These are phyloP conservation scores for Hydropsyche tenuis DNA, from an alignment of 1,140 invertebrate species.

Conservation along the genomic window DNA sequence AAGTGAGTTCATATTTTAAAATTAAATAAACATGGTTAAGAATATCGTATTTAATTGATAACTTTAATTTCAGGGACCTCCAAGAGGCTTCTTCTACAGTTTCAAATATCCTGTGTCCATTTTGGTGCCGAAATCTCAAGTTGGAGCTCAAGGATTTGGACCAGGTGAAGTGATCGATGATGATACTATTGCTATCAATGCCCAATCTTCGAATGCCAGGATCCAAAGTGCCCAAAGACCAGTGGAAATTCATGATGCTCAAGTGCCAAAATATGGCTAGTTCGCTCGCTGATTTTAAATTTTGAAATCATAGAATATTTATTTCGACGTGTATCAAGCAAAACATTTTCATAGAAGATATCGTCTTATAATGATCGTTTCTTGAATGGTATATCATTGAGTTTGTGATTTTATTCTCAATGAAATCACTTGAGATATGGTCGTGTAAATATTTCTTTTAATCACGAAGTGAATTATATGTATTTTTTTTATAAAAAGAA, in stretches of 20 bases:
- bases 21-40: not conserved
- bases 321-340: slow-evolving; percentile 39
- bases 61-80: slow-evolving; percentile 60
- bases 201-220: slow-evolving; percentile 47
- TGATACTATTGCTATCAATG: slow-evolving; percentile 54
- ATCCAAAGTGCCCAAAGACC: slow-evolving; percentile 46
- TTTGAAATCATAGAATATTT: not conserved
- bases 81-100: slow-evolving; percentile 72
- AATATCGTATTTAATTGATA: no score
- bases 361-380: slow-evolving; percentile 35
- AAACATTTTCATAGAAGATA: slow-evolving; percentile 40
- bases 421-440: slow-evolving; percentile 47
- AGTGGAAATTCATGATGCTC: slow-evolving; percentile 44
- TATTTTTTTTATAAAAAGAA: slow-evolving; percentile 15
- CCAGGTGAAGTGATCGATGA: slow-evolving; percentile 52
- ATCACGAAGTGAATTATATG: slow-evolving; percentile 17
- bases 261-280: slow-evolving; percentile 37
- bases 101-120: slow-evolving; percentile 70
- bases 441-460: slow-evolving; percentile 4
- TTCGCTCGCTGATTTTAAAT: not conserved
- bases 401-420: slow-evolving; percentile 47
- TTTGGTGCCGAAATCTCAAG: slow-evolving; percentile 60
- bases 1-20: slow-evolving; percentile 19
- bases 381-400: slow-evolving; percentile 50
- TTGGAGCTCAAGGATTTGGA: slow-evolving; percentile 50